These are phyloP conservation scores for Chloroceryle aenea DNA, from an alignment of 2,113 vertebrate genomes.

Conservation along the genomic window DNA sequence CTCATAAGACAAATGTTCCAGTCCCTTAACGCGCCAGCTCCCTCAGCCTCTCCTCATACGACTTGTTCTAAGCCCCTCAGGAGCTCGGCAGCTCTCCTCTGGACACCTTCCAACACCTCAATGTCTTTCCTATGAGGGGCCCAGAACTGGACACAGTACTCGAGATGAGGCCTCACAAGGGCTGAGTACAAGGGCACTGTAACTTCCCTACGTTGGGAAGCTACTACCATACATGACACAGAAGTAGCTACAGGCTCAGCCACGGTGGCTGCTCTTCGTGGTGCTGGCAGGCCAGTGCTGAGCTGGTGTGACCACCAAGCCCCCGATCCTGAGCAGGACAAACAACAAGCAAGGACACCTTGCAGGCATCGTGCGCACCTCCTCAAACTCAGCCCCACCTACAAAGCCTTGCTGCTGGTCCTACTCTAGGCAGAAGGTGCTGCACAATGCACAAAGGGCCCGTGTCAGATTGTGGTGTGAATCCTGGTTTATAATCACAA, in stretches of 20 bases:
- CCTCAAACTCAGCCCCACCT: background rate
- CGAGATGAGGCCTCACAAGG: too few relatives aligned
- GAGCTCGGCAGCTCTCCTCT: too few relatives aligned
- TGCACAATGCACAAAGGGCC: background rate
- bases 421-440: background rate
- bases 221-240: too few relatives aligned
- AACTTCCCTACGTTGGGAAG: too few relatives aligned
- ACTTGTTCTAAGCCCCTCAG: too few relatives aligned
- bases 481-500: background rate
- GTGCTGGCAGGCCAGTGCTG: background rate
- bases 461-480: background rate
- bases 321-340: background rate
- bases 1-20: too few relatives aligned
- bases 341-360: background rate
- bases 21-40: too few relatives aligned
- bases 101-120: too few relatives aligned
- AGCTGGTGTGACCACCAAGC: background rate
- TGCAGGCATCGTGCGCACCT: background rate
- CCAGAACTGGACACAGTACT: too few relatives aligned
- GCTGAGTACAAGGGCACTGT: too few relatives aligned
- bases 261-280: background rate
- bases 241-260: fast-evolving
- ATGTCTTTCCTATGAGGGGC: too few relatives aligned
- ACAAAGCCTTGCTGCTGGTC: background rate
- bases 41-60: too few relatives aligned